These are phyloP conservation scores for Dendrocopos noguchii DNA, from an alignment of 2,113 vertebrate genomes.

Conservation along the genomic window DNA sequence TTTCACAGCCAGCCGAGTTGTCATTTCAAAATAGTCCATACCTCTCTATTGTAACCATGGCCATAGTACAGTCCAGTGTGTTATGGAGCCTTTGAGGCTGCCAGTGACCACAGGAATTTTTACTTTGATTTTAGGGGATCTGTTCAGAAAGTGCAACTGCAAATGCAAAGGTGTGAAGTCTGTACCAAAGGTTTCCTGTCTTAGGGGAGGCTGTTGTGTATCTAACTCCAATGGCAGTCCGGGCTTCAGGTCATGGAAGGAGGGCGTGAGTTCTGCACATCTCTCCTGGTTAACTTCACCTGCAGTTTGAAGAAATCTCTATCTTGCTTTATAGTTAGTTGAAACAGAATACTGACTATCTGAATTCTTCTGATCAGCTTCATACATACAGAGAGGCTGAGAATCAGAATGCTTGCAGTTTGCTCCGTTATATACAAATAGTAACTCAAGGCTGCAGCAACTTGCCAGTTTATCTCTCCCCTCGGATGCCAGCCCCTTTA, in stretches of 20 bases:
- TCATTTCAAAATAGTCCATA: neutral
- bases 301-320: neutral
- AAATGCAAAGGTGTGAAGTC: neutral
- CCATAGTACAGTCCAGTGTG: neutral
- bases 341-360: neutral
- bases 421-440: neutral
- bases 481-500: neutral
- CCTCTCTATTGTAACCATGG: neutral
- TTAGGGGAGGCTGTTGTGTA: neutral
- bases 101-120: neutral
- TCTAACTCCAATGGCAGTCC: neutral
- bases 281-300: neutral
- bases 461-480: constrained; percentile 1
- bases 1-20: neutral
- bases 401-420: neutral
- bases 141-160: neutral
- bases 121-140: neutral
- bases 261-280: neutral
- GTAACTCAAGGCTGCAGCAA: constrained; percentile 4
- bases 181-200: neutral
- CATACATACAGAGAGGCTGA: neutral
- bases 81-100: neutral
- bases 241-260: neutral
- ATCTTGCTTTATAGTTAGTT: neutral
- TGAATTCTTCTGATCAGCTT: neutral